Conservation (phyloP, 2,113 vertebrate genomes). For the Zingel zingel region DNA sequence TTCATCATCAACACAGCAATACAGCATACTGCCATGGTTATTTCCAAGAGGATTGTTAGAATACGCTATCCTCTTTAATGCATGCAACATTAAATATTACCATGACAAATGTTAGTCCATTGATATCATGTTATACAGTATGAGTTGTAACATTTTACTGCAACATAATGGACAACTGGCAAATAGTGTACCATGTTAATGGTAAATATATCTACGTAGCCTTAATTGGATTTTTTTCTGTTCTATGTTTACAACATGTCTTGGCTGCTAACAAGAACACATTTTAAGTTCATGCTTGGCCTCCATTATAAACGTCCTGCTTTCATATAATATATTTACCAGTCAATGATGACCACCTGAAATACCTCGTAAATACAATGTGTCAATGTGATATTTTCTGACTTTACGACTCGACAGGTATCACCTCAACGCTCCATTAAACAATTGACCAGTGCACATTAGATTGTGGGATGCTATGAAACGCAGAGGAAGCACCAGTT, state of each 20-base stretch:
- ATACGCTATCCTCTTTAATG: background rate
- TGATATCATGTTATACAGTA: background rate
- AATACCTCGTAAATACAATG: background rate
- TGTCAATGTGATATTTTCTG: background rate
- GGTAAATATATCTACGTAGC: background rate
- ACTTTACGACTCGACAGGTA: conserved; percentile 3
- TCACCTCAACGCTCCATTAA: conserved; percentile 8
- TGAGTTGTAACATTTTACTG: background rate
- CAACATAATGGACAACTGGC: background rate
- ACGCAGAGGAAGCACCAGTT: background rate
- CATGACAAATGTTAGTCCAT: background rate
- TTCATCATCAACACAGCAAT: background rate
- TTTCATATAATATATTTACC: conserved; percentile 8
- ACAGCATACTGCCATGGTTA: background rate
- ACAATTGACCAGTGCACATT: background rate
- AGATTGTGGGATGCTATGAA: background rate
- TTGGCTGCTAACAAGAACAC: background rate
- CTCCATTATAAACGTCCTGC: background rate
- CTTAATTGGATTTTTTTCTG: conserved; percentile 1
- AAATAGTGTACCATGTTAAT: background rate
- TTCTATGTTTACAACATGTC: background rate
- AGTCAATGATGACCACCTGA: background rate
- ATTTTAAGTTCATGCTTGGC: background rate
- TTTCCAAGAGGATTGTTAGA: background rate
- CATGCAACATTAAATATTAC: background rate